Conservation (phyloP, 2,113 vertebrate genomes). For the Odocoileus hemionus region DNA sequence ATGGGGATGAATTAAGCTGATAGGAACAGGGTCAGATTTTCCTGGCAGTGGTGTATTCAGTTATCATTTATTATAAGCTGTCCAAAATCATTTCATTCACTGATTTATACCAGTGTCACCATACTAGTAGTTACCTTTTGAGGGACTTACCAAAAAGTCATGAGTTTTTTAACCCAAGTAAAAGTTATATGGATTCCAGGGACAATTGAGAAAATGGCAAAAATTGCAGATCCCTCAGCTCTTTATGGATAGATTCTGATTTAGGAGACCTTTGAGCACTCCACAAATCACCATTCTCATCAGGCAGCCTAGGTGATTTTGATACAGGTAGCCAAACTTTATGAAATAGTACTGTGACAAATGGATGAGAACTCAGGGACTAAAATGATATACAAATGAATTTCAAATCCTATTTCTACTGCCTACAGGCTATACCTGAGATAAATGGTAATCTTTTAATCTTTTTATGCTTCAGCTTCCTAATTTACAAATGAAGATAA, state of each 20-base stretch:
- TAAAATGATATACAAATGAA: background rate
- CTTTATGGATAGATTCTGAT: background rate
- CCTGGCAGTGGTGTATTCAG: background rate
- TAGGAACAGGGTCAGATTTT: background rate
- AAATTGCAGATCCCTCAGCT: background rate
- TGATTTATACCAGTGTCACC: background rate
- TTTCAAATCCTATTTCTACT: background rate
- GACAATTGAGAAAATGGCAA: background rate
- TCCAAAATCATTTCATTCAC: background rate
- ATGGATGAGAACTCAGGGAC: background rate
- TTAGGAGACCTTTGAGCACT: background rate
- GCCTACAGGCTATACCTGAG: background rate
- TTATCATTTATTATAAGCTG: background rate
- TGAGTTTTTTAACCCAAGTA: background rate
- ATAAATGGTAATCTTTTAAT: background rate
- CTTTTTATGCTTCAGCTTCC: background rate
- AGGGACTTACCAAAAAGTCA: background rate
- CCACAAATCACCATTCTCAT: background rate
- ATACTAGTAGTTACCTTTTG: background rate
- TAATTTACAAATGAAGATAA: conserved; percentile 6
- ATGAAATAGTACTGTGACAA: background rate
- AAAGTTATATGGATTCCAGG: background rate
- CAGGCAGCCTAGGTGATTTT: background rate
- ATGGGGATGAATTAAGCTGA: background rate
- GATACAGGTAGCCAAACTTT: background rate